Conservation (phyloP, 2,113 vertebrate genomes). For the Cochlearius cochlearius region DNA sequence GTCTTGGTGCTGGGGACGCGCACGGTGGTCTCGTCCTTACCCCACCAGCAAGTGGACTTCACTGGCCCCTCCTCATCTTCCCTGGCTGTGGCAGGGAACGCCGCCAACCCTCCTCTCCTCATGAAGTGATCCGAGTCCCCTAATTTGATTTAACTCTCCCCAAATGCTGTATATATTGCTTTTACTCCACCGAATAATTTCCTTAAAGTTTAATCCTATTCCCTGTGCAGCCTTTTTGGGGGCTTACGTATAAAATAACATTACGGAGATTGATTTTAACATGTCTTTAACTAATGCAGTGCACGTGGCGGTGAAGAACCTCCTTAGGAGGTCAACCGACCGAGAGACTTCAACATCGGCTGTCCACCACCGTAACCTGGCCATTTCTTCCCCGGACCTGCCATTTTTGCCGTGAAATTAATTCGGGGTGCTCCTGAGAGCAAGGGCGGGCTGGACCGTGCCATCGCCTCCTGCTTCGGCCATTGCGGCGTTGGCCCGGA, state of each 20-base stretch:
- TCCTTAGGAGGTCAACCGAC: background rate
- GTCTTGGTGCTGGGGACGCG: accelerated
- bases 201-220: slow-evolving; percentile 6
- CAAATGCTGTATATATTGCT: background rate
- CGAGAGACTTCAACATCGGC: background rate
- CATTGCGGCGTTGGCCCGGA: accelerated
- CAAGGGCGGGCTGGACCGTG: background rate
- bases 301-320: background rate
- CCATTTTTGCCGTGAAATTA: background rate
- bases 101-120: background rate
- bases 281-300: background rate
- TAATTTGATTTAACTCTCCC: background rate
- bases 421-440: background rate
- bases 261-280: background rate
- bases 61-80: background rate
- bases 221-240: background rate
- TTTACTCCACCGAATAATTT: slow-evolving; percentile 11
- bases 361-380: background rate
- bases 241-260: background rate
- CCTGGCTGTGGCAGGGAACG: background rate
- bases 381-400: background rate
- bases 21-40: accelerated
- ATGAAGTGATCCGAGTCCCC: accelerated
- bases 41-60: accelerated
- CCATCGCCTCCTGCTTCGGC: background rate